Percentiles rank a stretch among this genome's conserved stretches.
phyloP scores from a whole-genome alignment of 2,797 vertebrate genomes.

The Trematomus bernacchii region DNA sequence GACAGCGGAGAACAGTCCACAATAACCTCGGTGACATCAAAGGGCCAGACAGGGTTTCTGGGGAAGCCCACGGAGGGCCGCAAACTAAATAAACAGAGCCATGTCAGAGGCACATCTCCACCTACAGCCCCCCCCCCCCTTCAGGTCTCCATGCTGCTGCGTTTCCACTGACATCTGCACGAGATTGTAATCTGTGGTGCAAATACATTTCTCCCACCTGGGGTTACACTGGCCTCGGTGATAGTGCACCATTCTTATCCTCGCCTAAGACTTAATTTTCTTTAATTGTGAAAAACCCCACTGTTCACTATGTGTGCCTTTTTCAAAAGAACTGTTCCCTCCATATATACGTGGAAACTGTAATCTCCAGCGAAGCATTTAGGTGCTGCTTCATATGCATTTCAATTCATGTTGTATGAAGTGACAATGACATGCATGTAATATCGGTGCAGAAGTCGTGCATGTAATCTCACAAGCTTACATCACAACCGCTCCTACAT shows the following conservation, averaged over 20 bases:
- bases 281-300: slow-evolving; percentile 81
- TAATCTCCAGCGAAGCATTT: slow-evolving; percentile 63
- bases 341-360: slow-evolving; percentile 52
- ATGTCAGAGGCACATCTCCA: slow-evolving; percentile 71
- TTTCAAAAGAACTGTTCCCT: slow-evolving; percentile 67
- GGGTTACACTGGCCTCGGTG: slow-evolving; percentile 65
- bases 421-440: slow-evolving; percentile 58
- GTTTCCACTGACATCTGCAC: slow-evolving; percentile 66
- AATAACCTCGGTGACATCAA: slow-evolving; percentile 86
- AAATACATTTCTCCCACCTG: slow-evolving; percentile 77
- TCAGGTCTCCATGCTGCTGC: slow-evolving; percentile 66
- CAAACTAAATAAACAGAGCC: slow-evolving; percentile 77
- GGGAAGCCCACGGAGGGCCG: slow-evolving; percentile 78
- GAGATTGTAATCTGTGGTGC: slow-evolving; percentile 70
- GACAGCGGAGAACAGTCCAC: slow-evolving; percentile 80
- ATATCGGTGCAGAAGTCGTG: slow-evolving; percentile 50
- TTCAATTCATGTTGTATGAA: slow-evolving; percentile 52
- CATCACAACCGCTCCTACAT: slow-evolving; percentile 37
- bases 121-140: slow-evolving; percentile 49
- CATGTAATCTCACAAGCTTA: slow-evolving; percentile 59
- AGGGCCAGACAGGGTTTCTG: slow-evolving; percentile 80
- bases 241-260: slow-evolving; percentile 81
- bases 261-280: slow-evolving; percentile 68
- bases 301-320: slow-evolving; percentile 68
- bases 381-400: slow-evolving; percentile 51